Evolutionary conservation across 92 coral and sea anemone species (phyloP), one percentile per base, ranked within the genome.

Genomic region (Porites lobata): DNA sequence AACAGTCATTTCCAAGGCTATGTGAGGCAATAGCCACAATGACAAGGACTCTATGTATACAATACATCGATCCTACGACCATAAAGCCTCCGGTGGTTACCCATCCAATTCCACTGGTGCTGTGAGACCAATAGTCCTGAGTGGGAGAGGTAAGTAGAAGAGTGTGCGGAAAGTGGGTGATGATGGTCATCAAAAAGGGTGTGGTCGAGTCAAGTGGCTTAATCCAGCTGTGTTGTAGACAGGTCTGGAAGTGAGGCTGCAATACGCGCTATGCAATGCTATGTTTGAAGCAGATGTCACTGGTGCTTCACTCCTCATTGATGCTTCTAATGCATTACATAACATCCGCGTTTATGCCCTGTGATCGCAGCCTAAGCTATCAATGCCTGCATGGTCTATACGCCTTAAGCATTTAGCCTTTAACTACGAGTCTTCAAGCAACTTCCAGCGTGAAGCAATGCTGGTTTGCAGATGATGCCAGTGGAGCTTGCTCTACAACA

Each of bases 201-300:
- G 90, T 87, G 22, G 73, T 87, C 18, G 90, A 78, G 75, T 72
- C 78, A 13, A 65, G 90, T 26, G 90, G 90, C 56, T 66, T 85
- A 12, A 19, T 86, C 26, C 85, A 50, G 53, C 17, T 78, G 50
- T 86, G 85, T 67, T 85, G 78, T 63, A 85, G 90, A 59, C 86
- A 86, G 68, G n/a, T 38, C 90, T 7, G 86, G 86, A 32, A 86
- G 85, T 24, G 90, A 86, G 53, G 90, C 86, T 79, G 85, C 90
- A 79, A 66, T 77, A 66, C 90, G 77, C 43, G 85, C 90, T 15
- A 86, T 86, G 90, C 57, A 86, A 0, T 69, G 54, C 29, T 11
- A 59, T 78, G 21, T 86, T 86, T 68, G 77, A 71, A 22, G 83
- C 83, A 12, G 89, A 75, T 75, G 65, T 61, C 62, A 74, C 77